Evolutionary conservation across 2,888 invertebrate species (phyloP), one percentile per base, ranked within the genome.

Genomic region (Cheilosia impressa): DNA sequence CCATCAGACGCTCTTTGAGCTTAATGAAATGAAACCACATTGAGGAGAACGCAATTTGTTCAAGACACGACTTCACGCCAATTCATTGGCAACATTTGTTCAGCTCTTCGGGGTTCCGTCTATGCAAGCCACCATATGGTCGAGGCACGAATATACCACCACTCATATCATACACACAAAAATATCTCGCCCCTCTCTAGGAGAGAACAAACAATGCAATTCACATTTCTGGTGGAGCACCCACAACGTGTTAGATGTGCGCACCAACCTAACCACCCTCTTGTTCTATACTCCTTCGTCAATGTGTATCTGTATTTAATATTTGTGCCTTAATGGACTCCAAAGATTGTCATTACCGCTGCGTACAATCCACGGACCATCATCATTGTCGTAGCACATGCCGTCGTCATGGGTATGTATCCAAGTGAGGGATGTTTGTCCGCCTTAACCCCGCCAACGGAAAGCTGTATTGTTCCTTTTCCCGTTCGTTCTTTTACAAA

Each of bases 261-360:
- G 68, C 66, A 58, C 34, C 34, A n/a, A 45, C 17, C 10, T 4
- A 15, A 22, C 22, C 5, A 13, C 13, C 52, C 6, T 22, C 52
- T 24, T 15, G 13, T 5, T 13, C 22, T 22, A 3, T 22, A 22
- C 4, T 27, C 27, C 1, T 50, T 50, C 9, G 50, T 10, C 13
- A 3, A 13, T 50, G 19, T 50, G 22, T 22, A 50, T 50, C 13
- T 38, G 17, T 69, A 55, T 66, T 34, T 50, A 65, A 57, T 45
- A 79, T 84, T 84, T 75, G 75, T 60, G 65, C 73, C 63, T 65
- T 79, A 84, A 84, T 84, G 79, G 78, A 79, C 78, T 79, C 52
- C 47, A 73, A 83, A 83, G 73, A 73, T 72, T 78, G 62, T 52
- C 73, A 69, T 73, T 57, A 68, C 78, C 68, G 57, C 57, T 84